Evolutionary conservation across 1,140 invertebrate genomes (phyloP).

Genomic region (Acromyrmex charruanus): DNA sequence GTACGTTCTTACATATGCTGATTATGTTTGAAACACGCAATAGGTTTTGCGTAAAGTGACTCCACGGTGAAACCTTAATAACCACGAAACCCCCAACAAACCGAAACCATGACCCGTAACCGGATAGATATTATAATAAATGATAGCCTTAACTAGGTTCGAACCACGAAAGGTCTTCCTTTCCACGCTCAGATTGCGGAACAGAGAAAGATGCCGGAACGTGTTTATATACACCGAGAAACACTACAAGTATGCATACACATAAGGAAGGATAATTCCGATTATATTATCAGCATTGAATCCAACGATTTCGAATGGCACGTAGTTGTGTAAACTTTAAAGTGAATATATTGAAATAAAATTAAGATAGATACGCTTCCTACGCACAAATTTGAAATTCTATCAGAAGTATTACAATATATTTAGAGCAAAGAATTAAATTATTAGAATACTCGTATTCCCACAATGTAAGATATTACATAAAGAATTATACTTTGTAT

Average conservation of each 20-base stretch:
- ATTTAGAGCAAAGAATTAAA: neutral
- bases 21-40: slow-evolving; percentile 16
- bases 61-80: slow-evolving; percentile 74
- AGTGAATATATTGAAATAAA: neutral
- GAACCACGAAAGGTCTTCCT: slow-evolving; percentile 63
- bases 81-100: slow-evolving; percentile 65
- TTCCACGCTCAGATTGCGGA: slow-evolving; percentile 29
- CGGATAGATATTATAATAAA: slow-evolving; percentile 76
- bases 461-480: neutral
- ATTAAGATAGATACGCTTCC: neutral
- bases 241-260: neutral
- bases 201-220: neutral
- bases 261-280: neutral
- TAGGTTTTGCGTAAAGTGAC: slow-evolving; percentile 64
- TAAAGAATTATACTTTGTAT: neutral
- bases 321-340: neutral
- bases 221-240: neutral
- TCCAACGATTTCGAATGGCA: neutral
- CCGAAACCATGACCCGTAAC: slow-evolving; percentile 74
- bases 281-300: neutral
- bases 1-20: slow-evolving; percentile 32
- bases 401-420: neutral
- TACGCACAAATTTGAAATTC: neutral
- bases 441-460: neutral
- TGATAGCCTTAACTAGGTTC: slow-evolving; percentile 62